Evolutionary conservation across 2,888 invertebrate genomes (phyloP), one percentile per base, ranked within the genome.

Genomic region (Perizoma flavofasciatum): DNA sequence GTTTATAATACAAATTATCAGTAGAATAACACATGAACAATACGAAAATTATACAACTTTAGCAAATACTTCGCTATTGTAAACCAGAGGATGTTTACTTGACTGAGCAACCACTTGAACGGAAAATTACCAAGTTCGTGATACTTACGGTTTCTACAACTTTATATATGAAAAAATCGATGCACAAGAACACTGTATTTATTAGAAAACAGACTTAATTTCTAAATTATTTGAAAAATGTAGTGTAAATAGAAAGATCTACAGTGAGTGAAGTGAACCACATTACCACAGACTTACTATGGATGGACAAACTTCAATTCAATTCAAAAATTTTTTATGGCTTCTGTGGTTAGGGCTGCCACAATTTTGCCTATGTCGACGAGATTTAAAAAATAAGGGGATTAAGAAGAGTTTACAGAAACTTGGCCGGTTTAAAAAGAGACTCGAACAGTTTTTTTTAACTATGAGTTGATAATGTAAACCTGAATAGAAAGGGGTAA

Each of bases 221-320:
- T 69, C 55, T 63, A 62, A 55, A 62, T 65, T 59, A 65, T 66
- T 58, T 57, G 66, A 69, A 78, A 77, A 78, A 2, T 79, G 82
- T 82, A 78, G 74, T 51, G 74, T 78, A 80, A 78, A 81, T 79
- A 82, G 63, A 72, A 4, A 8, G 41, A 41, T 10, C n/a, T 43
- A 9, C 9, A n/a, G n/a, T n/a, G 8, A 43, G n/a, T 44, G 22
- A 22, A 4, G 8, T 44, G 5, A 8, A 44, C 22, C 22, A n/a
- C n/a, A n/a, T n/a, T n/a, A n/a, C n/a, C n/a, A 22, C 22, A 22
- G 22, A 22, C 22, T n/a, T n/a, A n/a, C n/a, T n/a, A n/a, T n/a
- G n/a, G n/a, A n/a, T n/a, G n/a, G n/a, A n/a, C n/a, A n/a, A n/a
- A n/a, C n/a, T n/a, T n/a, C n/a, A n/a, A n/a, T n/a, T n/a, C n/a